These are phyloP conservation scores for Hylyphantes graminicola DNA, from an alignment of 1,140 invertebrate genomes.

Conservation along the genomic window DNA sequence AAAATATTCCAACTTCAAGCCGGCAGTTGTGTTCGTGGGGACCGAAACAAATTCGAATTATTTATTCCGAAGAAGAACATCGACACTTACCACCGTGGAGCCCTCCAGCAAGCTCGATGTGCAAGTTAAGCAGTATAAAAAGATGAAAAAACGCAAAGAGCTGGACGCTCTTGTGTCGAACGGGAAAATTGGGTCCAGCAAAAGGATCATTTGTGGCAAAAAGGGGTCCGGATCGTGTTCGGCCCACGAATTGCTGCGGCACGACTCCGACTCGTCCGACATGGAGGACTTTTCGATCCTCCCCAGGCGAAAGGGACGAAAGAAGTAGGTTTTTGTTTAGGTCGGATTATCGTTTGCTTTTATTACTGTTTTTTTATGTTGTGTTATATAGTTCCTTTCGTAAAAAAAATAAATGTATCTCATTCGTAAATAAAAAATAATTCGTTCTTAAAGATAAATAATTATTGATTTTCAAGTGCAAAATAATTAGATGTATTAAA, in stretches of 20 bases:
- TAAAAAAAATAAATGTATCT: no score
- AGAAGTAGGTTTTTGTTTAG: conserved; percentile 54
- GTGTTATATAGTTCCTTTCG: no score
- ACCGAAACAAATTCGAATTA: no score
- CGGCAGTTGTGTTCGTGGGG: no score
- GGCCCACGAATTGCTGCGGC: conserved; percentile 66
- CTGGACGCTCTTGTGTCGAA: conserved; percentile 68
- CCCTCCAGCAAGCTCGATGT: conserved; percentile 64
- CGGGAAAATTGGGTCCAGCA: conserved; percentile 64
- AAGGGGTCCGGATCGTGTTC: conserved; percentile 41
- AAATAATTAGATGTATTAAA: no score
- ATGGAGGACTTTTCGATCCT: conserved; percentile 67
- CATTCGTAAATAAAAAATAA: no score
- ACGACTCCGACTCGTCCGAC: conserved; percentile 67
- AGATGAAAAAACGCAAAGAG: conserved; percentile 70
- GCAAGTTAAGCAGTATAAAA: conserved; percentile 68
- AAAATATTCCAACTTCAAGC: no score
- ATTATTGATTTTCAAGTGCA: no score
- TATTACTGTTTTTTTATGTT: no score
- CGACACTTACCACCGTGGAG: conserved; percentile 40
- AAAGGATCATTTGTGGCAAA: conserved; percentile 62
- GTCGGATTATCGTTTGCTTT: no score
- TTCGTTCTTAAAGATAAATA: no score
- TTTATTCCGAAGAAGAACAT: no score
- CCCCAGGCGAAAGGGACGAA: conserved; percentile 47